Evolutionary conservation across 2,797 vertebrate species (phyloP), one percentile per base, ranked within the genome.

Genomic region (Thripadectes ignobilis): DNA sequence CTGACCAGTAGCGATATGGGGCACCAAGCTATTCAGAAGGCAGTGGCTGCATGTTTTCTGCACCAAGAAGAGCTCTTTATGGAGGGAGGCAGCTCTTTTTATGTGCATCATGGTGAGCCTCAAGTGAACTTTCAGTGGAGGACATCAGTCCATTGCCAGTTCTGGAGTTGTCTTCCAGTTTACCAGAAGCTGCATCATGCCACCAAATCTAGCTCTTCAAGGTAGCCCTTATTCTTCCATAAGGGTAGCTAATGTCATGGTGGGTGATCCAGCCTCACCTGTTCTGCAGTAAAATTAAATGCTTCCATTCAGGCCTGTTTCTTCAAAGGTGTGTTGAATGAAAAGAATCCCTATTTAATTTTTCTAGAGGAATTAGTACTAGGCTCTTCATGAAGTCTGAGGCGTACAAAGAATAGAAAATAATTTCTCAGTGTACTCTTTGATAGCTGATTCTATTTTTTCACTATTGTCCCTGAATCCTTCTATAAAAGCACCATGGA

Each of bases 41-140:
- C 46, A 85, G 27, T n/a, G 15, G 22, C 48, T 29, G 1, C 0
- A 0, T 51, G 66, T 54, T 76, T 79, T 52, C 51, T 85, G 22
- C 36, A 10, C 17, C 46, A 38, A 23, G 46, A 30, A 48, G 32
- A 67, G 19, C 14, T 66, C 19, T 57, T 54, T 0, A 0, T 19
- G n/a, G 18, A 62, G 10, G 6, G 34, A 68, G 61, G 30, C 15
- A 55, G 6, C 7, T 76, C 46, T 48, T 22, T 32, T 52, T 41
- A 16, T 8, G 6, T 49, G 24, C 10, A 58, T 23, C 3, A 1
- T 24, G 4, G 10, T 39, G 19, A 61, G 27, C 10, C 0, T 2
- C 65, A 52, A 36, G 51, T 38, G 27, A 54, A 17, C 21, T 85
- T 81, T 7, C 9, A 71, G n/a, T 36, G 58, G 29, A 72, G 54